Evolutionary conservation across 2,888 invertebrate species (phyloP).

Genomic region (Cephus sareptanus): DNA sequence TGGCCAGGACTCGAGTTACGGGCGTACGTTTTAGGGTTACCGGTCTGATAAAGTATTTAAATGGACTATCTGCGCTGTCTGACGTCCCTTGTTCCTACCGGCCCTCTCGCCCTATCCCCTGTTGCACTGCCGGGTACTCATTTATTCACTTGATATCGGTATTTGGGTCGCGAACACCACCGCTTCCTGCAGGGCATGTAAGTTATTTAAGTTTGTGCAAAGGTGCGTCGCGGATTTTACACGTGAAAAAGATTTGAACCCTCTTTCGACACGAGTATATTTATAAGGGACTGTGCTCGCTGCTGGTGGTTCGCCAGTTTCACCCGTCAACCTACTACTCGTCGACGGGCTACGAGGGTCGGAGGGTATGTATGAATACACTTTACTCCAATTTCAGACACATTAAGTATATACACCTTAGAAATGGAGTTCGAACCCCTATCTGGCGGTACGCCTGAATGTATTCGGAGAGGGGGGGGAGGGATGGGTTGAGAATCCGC

Average conservation of each 20-base stretch:
- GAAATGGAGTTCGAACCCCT: neutral
- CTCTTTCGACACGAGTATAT: neutral
- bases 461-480: neutral
- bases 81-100: neutral
- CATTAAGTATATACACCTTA: constrained; percentile 17
- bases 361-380: neutral
- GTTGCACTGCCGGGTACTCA: neutral
- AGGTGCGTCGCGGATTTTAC: neutral
- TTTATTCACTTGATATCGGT: neutral
- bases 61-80: neutral
- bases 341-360: neutral
- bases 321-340: neutral
- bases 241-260: neutral
- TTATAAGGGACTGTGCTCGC: neutral
- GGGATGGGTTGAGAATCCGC: neutral
- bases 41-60: neutral
- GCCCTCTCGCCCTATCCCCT: neutral
- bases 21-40: neutral
- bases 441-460: neutral
- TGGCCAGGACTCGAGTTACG: neutral
- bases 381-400: constrained; percentile 33
- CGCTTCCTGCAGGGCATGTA: neutral
- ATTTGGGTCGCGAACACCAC: neutral
- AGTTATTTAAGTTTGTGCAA: neutral
- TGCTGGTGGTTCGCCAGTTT: neutral